These are phyloP conservation scores for Climacteris rufus DNA, from an alignment of 2,113 vertebrate genomes.

Conservation along the genomic window DNA sequence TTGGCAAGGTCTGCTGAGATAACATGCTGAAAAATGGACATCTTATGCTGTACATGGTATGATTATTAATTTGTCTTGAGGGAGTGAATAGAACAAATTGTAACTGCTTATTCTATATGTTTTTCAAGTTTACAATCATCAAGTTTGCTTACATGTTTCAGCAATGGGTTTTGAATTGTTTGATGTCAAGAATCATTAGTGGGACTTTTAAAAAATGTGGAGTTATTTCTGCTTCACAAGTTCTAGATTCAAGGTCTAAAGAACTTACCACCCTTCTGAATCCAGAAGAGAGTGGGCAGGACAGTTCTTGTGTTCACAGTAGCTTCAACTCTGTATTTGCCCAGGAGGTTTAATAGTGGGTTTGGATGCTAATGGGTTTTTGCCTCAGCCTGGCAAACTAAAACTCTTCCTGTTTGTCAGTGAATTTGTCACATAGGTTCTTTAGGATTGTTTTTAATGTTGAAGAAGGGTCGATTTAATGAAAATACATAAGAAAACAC, in stretches of 20 bases:
- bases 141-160: not conserved
- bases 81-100: not conserved
- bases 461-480: not conserved
- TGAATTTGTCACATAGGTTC: not conserved
- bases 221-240: not conserved
- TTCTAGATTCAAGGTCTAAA: not conserved
- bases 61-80: not conserved
- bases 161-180: not conserved
- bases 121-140: not conserved
- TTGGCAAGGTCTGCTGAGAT: not conserved
- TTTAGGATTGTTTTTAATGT: not conserved
- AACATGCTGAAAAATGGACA: not conserved
- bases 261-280: not conserved
- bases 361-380: not conserved
- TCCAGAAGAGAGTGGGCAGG: not conserved
- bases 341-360: not conserved
- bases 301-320: not conserved
- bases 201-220: not conserved
- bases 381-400: not conserved
- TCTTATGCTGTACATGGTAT: not conserved
- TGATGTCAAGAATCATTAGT: not conserved
- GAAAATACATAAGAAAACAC: not conserved
- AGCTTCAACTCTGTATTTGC: not conserved
- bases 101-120: not conserved
- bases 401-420: not conserved